phyloP scores from a whole-genome alignment of 1,140 invertebrate species.

The Eubasilissa regina region DNA sequence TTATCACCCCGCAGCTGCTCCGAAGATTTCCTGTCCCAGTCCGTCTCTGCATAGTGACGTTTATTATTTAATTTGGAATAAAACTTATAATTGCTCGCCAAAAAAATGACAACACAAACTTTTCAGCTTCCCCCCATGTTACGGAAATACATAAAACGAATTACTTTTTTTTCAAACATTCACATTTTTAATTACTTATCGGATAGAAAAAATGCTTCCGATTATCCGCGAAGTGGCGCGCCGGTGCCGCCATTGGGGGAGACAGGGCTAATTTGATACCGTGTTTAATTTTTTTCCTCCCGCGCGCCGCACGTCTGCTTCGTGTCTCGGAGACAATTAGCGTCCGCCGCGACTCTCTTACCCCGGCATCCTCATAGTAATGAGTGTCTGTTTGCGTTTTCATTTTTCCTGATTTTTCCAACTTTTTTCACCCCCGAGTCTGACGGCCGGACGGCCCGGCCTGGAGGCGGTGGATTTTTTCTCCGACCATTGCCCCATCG shows the following conservation, averaged over 20 bases:
- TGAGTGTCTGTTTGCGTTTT: constrained; percentile 57
- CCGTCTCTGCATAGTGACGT: too few relatives aligned
- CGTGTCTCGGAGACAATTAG: constrained; percentile 58
- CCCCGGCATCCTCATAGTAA: constrained; percentile 47
- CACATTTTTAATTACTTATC: constrained; percentile 51
- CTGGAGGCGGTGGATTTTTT: too few relatives aligned
- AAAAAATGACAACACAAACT: too few relatives aligned
- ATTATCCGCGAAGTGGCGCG: constrained; percentile 28
- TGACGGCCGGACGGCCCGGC: not conserved
- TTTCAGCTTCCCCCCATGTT: too few relatives aligned
- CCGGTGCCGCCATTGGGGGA: constrained; percentile 14
- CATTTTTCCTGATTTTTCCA: constrained; percentile 56
- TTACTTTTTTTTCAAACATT: not conserved
- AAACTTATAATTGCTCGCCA: too few relatives aligned
- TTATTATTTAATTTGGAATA: too few relatives aligned
- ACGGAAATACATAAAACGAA: too few relatives aligned
- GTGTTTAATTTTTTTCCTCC: constrained; percentile 60
- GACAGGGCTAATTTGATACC: constrained; percentile 57
- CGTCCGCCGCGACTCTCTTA: constrained; percentile 56
- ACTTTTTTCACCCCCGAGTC: not conserved
- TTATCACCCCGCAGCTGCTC: too few relatives aligned
- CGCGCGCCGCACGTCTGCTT: constrained; percentile 57
- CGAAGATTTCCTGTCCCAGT: too few relatives aligned
- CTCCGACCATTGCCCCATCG: too few relatives aligned
- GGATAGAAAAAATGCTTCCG: constrained; percentile 40